A percentile compares a stretch with the other conserved stretches of the same genome.
Evolutionary conservation across 35 echinoderm and acorn worm genomes (phyloP).

Genomic region (Chiridota heheva): DNA sequence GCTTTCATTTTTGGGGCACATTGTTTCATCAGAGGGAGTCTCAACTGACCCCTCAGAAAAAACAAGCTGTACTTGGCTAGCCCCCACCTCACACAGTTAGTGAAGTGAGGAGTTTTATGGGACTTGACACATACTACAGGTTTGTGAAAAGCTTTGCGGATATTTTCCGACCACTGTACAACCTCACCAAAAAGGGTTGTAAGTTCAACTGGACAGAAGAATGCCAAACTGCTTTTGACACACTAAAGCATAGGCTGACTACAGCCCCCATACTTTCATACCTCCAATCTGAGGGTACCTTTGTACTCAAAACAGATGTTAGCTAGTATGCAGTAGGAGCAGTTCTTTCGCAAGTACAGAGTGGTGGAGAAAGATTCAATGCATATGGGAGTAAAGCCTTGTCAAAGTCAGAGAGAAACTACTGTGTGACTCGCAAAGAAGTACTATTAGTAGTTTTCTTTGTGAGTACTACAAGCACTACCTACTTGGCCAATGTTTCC

Average conservation of each 20-base stretch:
- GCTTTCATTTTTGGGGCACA: slow-evolving; percentile 28
- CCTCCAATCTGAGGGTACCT: neutral
- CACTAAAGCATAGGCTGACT: slow-evolving; percentile 9
- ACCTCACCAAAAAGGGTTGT: slow-evolving; percentile 35
- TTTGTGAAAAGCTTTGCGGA: slow-evolving; percentile 52
- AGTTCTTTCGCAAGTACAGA: slow-evolving; percentile 18
- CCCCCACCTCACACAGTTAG: slow-evolving; percentile 15
- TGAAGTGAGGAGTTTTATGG: slow-evolving; percentile 61
- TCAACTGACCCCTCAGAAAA: slow-evolving; percentile 38
- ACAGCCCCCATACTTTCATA: slow-evolving; percentile 45
- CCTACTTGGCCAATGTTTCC: neutral
- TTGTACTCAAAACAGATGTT: slow-evolving; percentile 53
- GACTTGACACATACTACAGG: slow-evolving; percentile 57
- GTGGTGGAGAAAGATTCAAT: neutral
- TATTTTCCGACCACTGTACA: slow-evolving; percentile 47
- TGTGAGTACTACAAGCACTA: slow-evolving; percentile 18
- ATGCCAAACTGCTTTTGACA: slow-evolving; percentile 23
- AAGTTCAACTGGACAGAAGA: slow-evolving; percentile 48
- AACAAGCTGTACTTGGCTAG: slow-evolving; percentile 28
- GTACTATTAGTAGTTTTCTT: neutral
- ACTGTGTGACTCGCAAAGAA: slow-evolving; percentile 28
- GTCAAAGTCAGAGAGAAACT: neutral
- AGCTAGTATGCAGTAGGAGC: slow-evolving; percentile 12
- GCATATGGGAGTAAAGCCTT: slow-evolving; percentile 12
- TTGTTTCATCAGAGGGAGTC: slow-evolving; percentile 52